Conservation (phyloP, 2,888 invertebrate genomes). For the Heliothis peltigera region DNA sequence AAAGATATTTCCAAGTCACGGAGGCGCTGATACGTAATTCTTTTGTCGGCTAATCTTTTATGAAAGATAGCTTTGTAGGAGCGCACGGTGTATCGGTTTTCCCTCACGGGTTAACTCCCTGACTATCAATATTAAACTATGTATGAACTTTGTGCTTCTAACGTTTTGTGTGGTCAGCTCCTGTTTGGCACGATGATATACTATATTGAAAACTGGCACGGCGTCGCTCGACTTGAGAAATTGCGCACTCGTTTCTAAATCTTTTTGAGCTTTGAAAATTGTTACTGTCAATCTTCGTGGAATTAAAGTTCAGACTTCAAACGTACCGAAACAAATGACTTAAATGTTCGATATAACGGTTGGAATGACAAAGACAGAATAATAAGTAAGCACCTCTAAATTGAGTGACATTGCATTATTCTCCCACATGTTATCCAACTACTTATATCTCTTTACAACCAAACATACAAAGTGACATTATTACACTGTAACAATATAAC, state of each 20-base stretch:
- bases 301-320: too few relatives aligned
- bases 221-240: background rate
- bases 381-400: background rate
- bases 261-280: too few relatives aligned
- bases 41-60: constrained; percentile 60
- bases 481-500: constrained; percentile 51
- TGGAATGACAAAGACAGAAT: background rate
- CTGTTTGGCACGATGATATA: background rate
- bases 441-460: constrained; percentile 35
- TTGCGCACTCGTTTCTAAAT: too few relatives aligned
- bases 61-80: constrained; percentile 51
- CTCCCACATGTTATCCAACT: constrained; percentile 23
- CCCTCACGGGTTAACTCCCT: constrained; percentile 30
- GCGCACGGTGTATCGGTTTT: constrained; percentile 37
- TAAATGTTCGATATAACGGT: background rate
- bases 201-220: background rate
- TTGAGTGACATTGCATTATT: constrained; percentile 1
- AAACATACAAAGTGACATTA: constrained; percentile 36
- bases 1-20: constrained; percentile 55
- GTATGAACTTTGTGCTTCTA: constrained; percentile 4
- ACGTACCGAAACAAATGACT: too few relatives aligned
- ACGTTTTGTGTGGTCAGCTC: constrained; percentile 17
- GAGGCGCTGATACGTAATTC: constrained; percentile 51
- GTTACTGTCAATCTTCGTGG: too few relatives aligned
- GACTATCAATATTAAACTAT: constrained; percentile 40